Conservation (phyloP, 2,797 vertebrate species). For the Erethizon dorsatum region DNA sequence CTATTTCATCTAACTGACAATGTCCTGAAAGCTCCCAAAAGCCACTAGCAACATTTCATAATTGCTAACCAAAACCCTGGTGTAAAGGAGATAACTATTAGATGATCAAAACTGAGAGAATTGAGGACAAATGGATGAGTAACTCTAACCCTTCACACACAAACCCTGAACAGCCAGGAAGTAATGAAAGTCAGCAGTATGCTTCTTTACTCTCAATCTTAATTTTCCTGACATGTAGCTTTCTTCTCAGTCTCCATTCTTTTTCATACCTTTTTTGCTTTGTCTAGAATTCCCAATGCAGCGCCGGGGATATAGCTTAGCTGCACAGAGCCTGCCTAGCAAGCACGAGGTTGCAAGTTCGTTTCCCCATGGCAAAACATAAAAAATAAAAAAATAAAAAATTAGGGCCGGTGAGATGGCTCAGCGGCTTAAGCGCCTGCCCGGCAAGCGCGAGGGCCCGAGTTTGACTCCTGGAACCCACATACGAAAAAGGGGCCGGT, state of each 20-base stretch:
- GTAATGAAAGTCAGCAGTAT: not conserved
- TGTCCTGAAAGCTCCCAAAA: not conserved
- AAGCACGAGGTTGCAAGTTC: too few relatives aligned
- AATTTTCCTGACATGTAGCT: not conserved
- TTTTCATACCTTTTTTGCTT: not conserved
- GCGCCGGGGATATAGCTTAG: too few relatives aligned
- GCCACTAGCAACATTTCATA: not conserved
- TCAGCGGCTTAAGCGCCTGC: too few relatives aligned
- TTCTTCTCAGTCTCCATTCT: not conserved
- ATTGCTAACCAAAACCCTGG: not conserved
- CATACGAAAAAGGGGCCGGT: too few relatives aligned
- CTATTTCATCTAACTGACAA: not conserved
- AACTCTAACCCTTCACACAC: not conserved
- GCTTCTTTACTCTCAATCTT: not conserved
- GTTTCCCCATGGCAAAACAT: too few relatives aligned
- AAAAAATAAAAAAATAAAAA: too few relatives aligned
- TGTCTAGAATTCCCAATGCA: not conserved
- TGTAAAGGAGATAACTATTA: not conserved
- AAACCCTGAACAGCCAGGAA: not conserved
- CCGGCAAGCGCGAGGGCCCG: too few relatives aligned
- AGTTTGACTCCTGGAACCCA: too few relatives aligned
- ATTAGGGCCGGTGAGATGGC: too few relatives aligned
- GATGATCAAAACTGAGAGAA: not conserved
- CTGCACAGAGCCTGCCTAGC: too few relatives aligned
- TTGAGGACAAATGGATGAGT: not conserved